Evolutionary conservation across 2,888 invertebrate species (phyloP), one percentile per base, ranked within the genome.

Genomic region (Scaptomyza polygonia): DNA sequence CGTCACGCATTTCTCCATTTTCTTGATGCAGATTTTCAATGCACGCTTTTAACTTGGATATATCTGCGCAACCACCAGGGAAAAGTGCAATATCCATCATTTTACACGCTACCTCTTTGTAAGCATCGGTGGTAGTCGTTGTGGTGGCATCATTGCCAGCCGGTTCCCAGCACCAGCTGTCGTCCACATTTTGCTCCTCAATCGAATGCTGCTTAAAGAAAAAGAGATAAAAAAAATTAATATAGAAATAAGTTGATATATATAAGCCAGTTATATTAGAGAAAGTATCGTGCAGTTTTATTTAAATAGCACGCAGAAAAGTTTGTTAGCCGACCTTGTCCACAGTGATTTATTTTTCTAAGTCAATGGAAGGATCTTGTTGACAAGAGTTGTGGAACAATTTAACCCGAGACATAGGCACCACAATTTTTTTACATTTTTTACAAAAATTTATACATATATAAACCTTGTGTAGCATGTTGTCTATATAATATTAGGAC

Each of bases 1-100:
- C 93, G 61, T 87, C 90, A 75, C 93, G 93, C 66, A 93, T 90
- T 62, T 93, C 92, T 21, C 86, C 91, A 48, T 93, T 92, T 80
- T 92, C 93, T 25, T 86, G 76, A 16, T 92, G 81, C 57, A 94
- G 87, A 40, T 86, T 88, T 70, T 92, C 91, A 8, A 93, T 91
- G 83, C 93, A 92, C n/a, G 81, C 85, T 12, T 91, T 90, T 59
- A 93, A 92, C 45, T 65, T 73, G 7, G 56, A 30, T 54, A 73
- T 39, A 30, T 80, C 76, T 5, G 51, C 16, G 42, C 39, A 27
- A 3, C 27, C 18, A n/a, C 30, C 16, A 21, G 48, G 9, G 12
- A 32, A 67, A 39, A 79, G 49, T 21, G 79, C 66, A 4, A 79
- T 47, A 29, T 87, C 86, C 51, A 77, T 75, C 58, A 88, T n/a